phyloP scores from a whole-genome alignment of 2,888 invertebrate species.

The Oasisia sp. region DNA sequence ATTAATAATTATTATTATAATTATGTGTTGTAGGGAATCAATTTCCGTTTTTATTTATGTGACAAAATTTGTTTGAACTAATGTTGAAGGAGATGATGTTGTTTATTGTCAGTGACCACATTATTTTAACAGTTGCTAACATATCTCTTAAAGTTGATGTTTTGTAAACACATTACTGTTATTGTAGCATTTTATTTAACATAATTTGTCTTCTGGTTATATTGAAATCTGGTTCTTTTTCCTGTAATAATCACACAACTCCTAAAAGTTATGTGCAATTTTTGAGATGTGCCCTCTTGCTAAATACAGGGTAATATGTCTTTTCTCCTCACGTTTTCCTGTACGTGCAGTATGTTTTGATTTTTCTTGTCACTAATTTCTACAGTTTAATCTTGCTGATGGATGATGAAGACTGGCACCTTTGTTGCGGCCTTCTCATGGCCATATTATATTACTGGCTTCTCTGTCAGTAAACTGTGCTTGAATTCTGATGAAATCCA shows the following conservation, averaged over 20 bases:
- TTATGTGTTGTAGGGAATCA: not conserved
- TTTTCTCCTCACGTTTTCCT: not conserved
- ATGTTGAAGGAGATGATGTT: not conserved
- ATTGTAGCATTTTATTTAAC: not conserved
- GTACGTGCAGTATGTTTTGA: not conserved
- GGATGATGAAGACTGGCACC: not conserved
- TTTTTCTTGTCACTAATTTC: not conserved
- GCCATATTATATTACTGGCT: not conserved
- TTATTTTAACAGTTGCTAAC: not conserved
- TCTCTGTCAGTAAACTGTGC: not conserved
- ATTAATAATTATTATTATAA: not conserved
- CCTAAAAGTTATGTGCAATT: not conserved
- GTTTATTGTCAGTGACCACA: not conserved
- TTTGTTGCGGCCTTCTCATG: not conserved
- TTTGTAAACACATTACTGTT: not conserved
- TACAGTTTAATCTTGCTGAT: not conserved
- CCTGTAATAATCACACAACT: not conserved
- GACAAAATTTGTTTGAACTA: not conserved
- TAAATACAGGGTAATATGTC: not conserved
- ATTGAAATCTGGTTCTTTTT: not conserved
- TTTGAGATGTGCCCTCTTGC: not conserved
- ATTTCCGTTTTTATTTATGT: not conserved
- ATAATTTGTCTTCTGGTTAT: not conserved
- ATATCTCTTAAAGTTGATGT: not conserved
- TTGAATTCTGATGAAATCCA: not conserved